phyloP scores from a whole-genome alignment of 2,113 vertebrate genomes.

The Phylloscopus trochiloides region DNA sequence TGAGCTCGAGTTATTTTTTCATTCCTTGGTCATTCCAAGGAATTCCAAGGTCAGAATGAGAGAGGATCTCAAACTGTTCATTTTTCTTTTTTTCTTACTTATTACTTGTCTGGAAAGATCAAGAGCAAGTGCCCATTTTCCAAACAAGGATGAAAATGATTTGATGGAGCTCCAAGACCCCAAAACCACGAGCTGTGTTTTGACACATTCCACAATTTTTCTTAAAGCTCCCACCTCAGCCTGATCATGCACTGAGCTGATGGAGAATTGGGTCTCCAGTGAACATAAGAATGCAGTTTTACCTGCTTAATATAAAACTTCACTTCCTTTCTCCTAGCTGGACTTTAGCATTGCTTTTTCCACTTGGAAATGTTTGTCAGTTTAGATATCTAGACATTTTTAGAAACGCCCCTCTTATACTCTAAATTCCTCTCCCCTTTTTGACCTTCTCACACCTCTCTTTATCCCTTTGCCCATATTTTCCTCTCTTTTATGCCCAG shows the following conservation, averaged over 20 bases:
- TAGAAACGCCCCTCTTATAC: rapidly evolving
- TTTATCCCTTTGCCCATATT: background rate
- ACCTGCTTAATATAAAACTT: background rate
- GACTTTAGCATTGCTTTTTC: background rate
- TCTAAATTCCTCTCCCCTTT: background rate
- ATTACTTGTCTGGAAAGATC: background rate
- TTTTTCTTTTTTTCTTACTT: background rate
- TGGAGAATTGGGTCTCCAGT: background rate
- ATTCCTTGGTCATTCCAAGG: background rate
- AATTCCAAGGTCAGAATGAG: background rate
- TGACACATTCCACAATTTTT: background rate
- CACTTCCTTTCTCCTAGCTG: background rate
- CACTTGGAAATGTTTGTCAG: background rate
- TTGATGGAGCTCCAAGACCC: background rate
- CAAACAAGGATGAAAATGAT: background rate
- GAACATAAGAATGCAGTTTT: background rate
- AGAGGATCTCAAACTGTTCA: background rate
- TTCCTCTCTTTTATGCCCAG: background rate
- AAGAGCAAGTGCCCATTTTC: background rate
- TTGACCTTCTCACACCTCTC: background rate
- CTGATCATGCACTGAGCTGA: background rate
- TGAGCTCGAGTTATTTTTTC: background rate
- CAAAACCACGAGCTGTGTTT: background rate
- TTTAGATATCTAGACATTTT: background rate
- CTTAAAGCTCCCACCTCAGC: background rate